Evolutionary conservation across 2,113 vertebrate genomes (phyloP).

Genomic region (Neomonachus schauinslandi): DNA sequence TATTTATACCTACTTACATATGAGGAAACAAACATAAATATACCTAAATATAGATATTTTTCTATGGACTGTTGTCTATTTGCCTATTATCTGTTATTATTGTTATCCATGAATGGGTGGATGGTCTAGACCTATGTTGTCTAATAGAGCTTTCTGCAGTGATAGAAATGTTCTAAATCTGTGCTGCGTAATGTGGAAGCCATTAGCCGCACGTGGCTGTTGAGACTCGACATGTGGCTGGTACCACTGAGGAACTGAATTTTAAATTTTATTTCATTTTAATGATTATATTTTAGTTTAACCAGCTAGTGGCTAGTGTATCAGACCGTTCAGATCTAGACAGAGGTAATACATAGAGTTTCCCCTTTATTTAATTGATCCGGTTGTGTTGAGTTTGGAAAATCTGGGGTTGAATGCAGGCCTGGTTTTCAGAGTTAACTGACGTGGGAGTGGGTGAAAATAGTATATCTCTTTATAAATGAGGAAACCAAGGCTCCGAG

Average conservation of each 20-base stretch:
- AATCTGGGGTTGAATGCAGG: neutral
- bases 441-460: neutral
- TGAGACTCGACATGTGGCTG: neutral
- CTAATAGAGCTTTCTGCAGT: neutral
- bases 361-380: neutral
- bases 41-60: neutral
- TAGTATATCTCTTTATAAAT: neutral
- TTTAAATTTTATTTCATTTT: neutral
- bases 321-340: neutral
- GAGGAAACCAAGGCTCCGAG: neutral
- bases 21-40: neutral
- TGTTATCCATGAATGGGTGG: neutral
- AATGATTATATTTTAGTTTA: neutral
- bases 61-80: neutral
- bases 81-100: neutral
- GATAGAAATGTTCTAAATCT: neutral
- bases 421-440: neutral
- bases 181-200: neutral
- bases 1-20: neutral
- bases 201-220: neutral
- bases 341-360: neutral
- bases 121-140: neutral
- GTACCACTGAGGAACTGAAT: neutral
- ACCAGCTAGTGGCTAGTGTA: neutral
- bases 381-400: neutral